Percentiles rank a stretch among this genome's conserved stretches.
These are phyloP conservation scores for Dendropsophus ebraccatus DNA, from an alignment of 2,113 vertebrate species.

Conservation along the genomic window DNA sequence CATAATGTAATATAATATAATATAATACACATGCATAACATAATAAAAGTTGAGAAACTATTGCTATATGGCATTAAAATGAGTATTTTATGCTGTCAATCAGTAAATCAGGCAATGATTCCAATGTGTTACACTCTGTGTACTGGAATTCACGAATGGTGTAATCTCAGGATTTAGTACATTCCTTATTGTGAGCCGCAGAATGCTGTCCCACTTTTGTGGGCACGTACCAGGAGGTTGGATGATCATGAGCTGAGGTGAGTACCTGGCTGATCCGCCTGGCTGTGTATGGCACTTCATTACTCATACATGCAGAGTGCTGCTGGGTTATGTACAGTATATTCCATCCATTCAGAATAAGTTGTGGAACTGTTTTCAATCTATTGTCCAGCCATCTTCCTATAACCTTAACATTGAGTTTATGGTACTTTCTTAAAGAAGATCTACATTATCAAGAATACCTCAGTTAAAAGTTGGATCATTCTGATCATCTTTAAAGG, in stretches of 20 bases:
- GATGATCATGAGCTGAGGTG: not conserved
- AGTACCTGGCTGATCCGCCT: conserved; percentile 19
- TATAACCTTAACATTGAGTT: not conserved
- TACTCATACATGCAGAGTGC: not conserved
- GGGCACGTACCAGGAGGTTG: not conserved
- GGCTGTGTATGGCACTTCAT: conserved; percentile 19
- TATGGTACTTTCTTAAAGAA: not conserved
- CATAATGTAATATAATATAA: too few species aligned
- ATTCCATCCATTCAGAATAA: not conserved
- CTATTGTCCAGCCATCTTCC: not conserved
- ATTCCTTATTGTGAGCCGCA: conserved; percentile 23
- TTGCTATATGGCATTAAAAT: too few species aligned
- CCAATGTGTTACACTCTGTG: not conserved
- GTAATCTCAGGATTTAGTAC: conserved; percentile 20
- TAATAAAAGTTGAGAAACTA: not conserved
- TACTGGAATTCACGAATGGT: not conserved
- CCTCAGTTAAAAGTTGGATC: too few species aligned
- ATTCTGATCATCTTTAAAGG: too few species aligned
- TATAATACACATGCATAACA: too few species aligned
- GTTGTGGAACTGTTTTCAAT: not conserved
- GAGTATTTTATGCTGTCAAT: too few species aligned
- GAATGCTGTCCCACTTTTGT: not conserved
- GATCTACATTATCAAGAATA: too few species aligned
- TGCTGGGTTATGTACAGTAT: not conserved
- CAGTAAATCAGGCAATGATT: not conserved